These are phyloP conservation scores for Pontoporia blainvillei DNA, from an alignment of 2,113 vertebrate genomes.

Conservation along the genomic window DNA sequence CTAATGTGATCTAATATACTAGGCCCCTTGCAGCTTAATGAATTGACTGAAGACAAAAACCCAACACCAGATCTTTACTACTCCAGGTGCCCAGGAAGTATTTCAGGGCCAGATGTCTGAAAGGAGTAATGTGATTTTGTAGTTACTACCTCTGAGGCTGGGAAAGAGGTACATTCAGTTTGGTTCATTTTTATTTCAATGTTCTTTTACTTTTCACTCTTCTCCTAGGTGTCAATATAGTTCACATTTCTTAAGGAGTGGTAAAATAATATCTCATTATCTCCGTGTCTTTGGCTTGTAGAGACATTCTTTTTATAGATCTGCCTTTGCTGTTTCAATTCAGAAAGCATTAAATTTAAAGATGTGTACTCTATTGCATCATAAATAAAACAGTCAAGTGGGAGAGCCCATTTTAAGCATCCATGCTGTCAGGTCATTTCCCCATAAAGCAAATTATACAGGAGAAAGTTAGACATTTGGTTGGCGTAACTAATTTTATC, in stretches of 20 bases:
- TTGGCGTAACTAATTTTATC: constrained; percentile 62
- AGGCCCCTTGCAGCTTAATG: constrained; percentile 58
- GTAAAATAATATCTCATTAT: constrained; percentile 57
- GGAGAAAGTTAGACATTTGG: constrained; percentile 68
- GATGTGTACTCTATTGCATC: constrained; percentile 19
- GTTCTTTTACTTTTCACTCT: constrained; percentile 53
- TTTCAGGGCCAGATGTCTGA: constrained; percentile 59
- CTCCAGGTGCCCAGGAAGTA: constrained; percentile 24
- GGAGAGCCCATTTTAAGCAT: constrained; percentile 44
- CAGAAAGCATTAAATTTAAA: constrained; percentile 65
- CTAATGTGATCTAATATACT: constrained; percentile 62
- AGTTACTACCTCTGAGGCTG: constrained; percentile 41
- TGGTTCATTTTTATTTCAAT: constrained; percentile 62
- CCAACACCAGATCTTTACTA: constrained; percentile 50
- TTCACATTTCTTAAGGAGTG: constrained; percentile 60
- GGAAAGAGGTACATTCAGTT: constrained; percentile 51
- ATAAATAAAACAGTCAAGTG: constrained; percentile 58
- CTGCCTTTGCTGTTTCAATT: constrained; percentile 55
- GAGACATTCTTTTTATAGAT: constrained; percentile 66
- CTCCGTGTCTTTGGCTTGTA: constrained; percentile 9
- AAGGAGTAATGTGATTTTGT: constrained; percentile 56
- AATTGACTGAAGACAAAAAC: constrained; percentile 66
- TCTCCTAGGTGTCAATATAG: constrained; percentile 46
- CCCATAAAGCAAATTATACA: constrained; percentile 48
- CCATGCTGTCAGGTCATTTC: constrained; percentile 56